Percentiles rank a stretch among this genome's conserved stretches.
These are phyloP conservation scores for Onthophagus sagittarius DNA, from an alignment of 2,888 invertebrate species.

Conservation along the genomic window DNA sequence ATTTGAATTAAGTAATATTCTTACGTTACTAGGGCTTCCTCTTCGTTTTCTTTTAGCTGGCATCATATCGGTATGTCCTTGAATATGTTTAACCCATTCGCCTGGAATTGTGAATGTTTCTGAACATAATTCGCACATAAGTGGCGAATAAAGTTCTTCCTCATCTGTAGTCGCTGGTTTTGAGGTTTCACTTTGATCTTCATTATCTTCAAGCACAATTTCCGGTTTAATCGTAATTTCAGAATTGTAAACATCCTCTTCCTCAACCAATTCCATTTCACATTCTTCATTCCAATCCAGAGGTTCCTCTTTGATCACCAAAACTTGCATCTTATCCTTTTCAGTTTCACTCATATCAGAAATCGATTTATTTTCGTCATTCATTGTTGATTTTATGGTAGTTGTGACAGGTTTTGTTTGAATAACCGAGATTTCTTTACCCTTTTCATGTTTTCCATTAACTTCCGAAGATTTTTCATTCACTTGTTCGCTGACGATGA, in stretches of 20 bases:
- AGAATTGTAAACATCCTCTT: conserved; percentile 62
- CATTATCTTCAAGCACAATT: conserved; percentile 38
- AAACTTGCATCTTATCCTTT: conserved; percentile 38
- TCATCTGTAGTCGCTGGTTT: not conserved
- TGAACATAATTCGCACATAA: conserved; percentile 79
- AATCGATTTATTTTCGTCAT: not conserved
- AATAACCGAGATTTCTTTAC: not conserved
- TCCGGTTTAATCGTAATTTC: conserved; percentile 70
- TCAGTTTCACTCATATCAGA: conserved; percentile 12
- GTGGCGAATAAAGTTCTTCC: conserved; percentile 66
- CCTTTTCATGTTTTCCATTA: not conserved
- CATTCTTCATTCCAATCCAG: conserved; percentile 70
- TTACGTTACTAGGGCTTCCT: conserved; percentile 50
- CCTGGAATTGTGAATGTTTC: conserved; percentile 79
- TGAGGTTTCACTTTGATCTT: conserved; percentile 46
- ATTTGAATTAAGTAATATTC: conserved; percentile 31
- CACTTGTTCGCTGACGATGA: not conserved
- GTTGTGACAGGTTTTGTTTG: not conserved
- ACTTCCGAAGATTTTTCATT: not conserved
- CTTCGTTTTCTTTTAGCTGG: conserved; percentile 58
- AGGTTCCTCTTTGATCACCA: conserved; percentile 59
- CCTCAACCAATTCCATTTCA: conserved; percentile 56
- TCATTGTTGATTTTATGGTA: not conserved
- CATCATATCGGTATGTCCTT: conserved; percentile 67
- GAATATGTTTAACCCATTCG: conserved; percentile 80